These are phyloP conservation scores for Eupithecia centaureata DNA, from an alignment of 2,888 invertebrate species.

Conservation along the genomic window DNA sequence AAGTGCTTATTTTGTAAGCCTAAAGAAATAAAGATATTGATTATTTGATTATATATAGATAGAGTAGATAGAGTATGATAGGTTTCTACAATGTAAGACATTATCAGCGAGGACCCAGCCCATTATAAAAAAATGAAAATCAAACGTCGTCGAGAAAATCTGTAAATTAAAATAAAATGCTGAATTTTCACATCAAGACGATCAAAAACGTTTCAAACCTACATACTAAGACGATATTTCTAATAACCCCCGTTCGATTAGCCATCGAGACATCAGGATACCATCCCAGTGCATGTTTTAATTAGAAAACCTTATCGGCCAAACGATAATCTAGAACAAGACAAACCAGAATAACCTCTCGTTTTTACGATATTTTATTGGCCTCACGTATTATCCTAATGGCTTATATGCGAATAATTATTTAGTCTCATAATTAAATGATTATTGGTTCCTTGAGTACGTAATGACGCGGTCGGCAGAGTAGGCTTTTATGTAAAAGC, in stretches of 20 bases:
- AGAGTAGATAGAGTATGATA: too few relatives aligned
- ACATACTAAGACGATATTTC: conserved; percentile 1
- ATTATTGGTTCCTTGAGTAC: conserved; percentile 46
- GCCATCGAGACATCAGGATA: conserved; percentile 6
- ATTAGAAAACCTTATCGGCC: conserved; percentile 32
- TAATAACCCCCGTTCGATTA: conserved; percentile 7
- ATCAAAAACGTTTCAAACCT: not conserved
- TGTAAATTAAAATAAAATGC: not conserved
- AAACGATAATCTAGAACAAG: conserved; percentile 29
- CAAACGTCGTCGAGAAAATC: not conserved
- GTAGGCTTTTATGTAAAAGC: conserved; percentile 42
- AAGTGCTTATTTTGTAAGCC: too few relatives aligned
- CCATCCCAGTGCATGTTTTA: conserved; percentile 34
- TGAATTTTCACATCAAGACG: not conserved
- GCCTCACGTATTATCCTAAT: conserved; percentile 61
- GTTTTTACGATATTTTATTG: conserved; percentile 42
- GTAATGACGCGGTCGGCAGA: conserved; percentile 13
- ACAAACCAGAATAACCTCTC: conserved; percentile 35
- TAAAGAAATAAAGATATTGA: too few relatives aligned
- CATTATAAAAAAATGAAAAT: not conserved
- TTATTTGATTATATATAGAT: too few relatives aligned
- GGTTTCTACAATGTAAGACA: not conserved
- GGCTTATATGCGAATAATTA: conserved; percentile 60
- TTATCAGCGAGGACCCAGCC: too few relatives aligned
- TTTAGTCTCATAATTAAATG: conserved; percentile 62